Conservation (phyloP, 2,888 invertebrate genomes). For the Cabera pusaria region DNA sequence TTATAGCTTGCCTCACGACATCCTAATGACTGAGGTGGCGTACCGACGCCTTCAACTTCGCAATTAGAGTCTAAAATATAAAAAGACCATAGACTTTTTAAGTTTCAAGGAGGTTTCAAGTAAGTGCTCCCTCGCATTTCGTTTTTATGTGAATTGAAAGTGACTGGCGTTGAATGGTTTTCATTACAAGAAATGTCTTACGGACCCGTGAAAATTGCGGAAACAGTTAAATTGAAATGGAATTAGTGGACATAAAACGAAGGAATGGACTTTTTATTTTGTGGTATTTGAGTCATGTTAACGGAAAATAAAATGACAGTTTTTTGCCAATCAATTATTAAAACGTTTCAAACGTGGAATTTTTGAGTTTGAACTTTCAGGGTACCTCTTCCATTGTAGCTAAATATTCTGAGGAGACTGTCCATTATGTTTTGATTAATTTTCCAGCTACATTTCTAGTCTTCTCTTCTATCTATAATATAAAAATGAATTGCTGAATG, state of each 20-base stretch:
- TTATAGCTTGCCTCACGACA: conserved; percentile 73
- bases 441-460: too few species aligned
- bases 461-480: too few species aligned
- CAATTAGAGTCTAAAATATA: conserved; percentile 61
- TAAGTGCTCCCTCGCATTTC: conserved; percentile 10
- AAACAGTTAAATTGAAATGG: conserved; percentile 11
- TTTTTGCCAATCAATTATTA: too few species aligned
- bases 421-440: too few species aligned
- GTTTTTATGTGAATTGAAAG: conserved; percentile 17
- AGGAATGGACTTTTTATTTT: conserved; percentile 7
- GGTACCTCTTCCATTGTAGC: too few species aligned
- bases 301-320: too few species aligned
- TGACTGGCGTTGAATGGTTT: conserved; percentile 12
- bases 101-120: conserved; percentile 35
- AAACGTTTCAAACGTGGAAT: too few species aligned
- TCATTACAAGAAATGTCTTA: conserved; percentile 14
- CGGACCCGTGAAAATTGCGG: conserved; percentile 6
- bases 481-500: too few species aligned
- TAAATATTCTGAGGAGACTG: too few species aligned
- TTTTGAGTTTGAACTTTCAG: too few species aligned
- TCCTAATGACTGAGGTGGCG: conserved; percentile 70
- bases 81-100: conserved; percentile 56
- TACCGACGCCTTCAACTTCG: conserved; percentile 65
- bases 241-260: conserved; percentile 9
- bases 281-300: too few species aligned